Conservation (phyloP, 2,113 vertebrate species). For the Chaetorhynchus papuensis region DNA sequence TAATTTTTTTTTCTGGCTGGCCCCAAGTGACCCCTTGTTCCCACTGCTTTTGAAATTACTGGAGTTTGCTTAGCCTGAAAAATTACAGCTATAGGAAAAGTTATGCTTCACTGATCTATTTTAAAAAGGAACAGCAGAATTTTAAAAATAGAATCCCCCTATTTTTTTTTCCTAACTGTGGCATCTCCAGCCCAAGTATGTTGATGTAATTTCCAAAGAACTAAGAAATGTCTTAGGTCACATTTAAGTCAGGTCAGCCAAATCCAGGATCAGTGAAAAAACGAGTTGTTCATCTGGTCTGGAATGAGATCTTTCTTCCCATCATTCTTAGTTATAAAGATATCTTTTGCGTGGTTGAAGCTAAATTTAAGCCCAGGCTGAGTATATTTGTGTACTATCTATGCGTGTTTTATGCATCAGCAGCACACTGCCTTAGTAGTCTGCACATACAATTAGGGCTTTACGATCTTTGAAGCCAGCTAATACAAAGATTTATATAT, state of each 20-base stretch:
- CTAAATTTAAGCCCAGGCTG: slow-evolving; percentile 36
- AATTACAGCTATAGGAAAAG: slow-evolving; percentile 38
- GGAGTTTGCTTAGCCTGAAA: slow-evolving; percentile 41
- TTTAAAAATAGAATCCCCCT: slow-evolving; percentile 43
- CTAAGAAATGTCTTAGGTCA: slow-evolving; percentile 59
- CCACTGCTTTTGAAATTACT: slow-evolving; percentile 43
- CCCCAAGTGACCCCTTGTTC: slow-evolving; percentile 38
- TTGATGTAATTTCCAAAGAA: slow-evolving; percentile 65
- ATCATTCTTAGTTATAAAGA: slow-evolving; percentile 49
- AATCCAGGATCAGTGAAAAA: slow-evolving; percentile 54
- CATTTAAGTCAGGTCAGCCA: slow-evolving; percentile 57
- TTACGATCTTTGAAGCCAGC: not conserved
- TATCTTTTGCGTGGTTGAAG: slow-evolving; percentile 34
- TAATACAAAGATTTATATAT: slow-evolving; percentile 8
- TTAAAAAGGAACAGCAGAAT: slow-evolving; percentile 44
- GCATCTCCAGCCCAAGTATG: slow-evolving; percentile 37
- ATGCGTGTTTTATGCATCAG: not conserved
- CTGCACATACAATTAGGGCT: not conserved
- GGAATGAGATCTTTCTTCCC: slow-evolving; percentile 48
- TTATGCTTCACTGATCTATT: slow-evolving; percentile 37
- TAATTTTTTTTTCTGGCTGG: not conserved
- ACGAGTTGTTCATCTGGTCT: slow-evolving; percentile 40
- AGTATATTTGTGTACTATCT: slow-evolving; percentile 12
- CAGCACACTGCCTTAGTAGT: not conserved
- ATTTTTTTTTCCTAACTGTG: not conserved